Evolutionary conservation across 2,113 vertebrate species (phyloP), one percentile per base, ranked within the genome.

Genomic region (Otolemur garnettii): DNA sequence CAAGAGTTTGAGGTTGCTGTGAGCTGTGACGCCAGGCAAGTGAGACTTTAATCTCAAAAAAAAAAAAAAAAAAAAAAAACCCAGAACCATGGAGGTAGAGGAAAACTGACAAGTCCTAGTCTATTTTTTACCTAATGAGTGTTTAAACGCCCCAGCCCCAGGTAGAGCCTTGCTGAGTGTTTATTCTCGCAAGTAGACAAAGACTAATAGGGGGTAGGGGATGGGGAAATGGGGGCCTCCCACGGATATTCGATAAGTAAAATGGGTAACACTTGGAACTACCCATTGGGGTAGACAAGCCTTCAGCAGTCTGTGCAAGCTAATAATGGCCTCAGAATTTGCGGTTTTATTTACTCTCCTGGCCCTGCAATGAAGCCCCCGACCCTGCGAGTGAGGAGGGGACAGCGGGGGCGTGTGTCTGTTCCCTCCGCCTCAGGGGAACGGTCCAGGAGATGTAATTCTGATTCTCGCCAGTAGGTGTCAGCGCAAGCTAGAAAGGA

Each of bases 401-500:
- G 11, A 19, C 50, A 50, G 8, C 42, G 59, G 13, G 1, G 1
- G 6, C 1, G 2, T 14, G 26, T 12, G 2, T 18, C 60, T 35
- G 33, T 33, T 80, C 42, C 68, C n/a, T 4, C 5, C 21, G 89
- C 18, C 21, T 2, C 33, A 4, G 4, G 1, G 6, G 59, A 13
- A 0, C 62, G 62, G 68, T 30, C 17, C 55, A 53, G 59, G 21
- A 59, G 75, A 45, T 97, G 98, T 95, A 97, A 57, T 96, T 98
- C 96, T 72, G 12, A 22, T 87, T 55, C 15, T 88, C n/a, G 9
- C 92, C 98, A 97, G 95, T 83, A 98, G 98, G 97, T 98, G 98
- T 97, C 83, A 98, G 97, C 94, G 95, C 97, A 82, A 95, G 86
- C 15, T 42, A 79, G 74, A 77, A 50, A 84, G 90, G 38, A 74